Percentiles rank a stretch among this genome's conserved stretches.
Conservation (phyloP, 2,113 vertebrate species). For the Stigmatopora argus region DNA sequence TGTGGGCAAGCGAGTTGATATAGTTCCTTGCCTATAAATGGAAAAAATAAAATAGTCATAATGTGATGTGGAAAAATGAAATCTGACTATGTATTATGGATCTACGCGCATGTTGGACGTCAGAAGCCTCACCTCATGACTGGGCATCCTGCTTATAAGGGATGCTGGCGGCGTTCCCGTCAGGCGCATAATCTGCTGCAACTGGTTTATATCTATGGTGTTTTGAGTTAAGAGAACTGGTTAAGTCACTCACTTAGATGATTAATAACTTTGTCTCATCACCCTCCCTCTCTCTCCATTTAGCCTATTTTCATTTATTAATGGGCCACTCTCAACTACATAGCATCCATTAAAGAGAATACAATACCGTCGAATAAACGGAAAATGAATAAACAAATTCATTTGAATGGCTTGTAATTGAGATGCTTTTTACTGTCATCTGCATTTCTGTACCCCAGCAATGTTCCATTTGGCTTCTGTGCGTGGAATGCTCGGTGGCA, state of each 20-base stretch:
- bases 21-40: constrained; percentile 89
- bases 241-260: too few species aligned
- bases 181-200: constrained; percentile 99
- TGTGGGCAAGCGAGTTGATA: constrained; percentile 89
- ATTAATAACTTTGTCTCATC: too few species aligned
- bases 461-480: constrained; percentile 17
- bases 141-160: constrained; percentile 99
- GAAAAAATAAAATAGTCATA: constrained; percentile 1
- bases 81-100: neutral
- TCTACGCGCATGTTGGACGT: constrained; percentile 8
- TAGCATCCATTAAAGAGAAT: constrained; percentile 2
- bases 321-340: constrained; percentile 12
- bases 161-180: constrained; percentile 96
- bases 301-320: neutral
- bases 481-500: constrained; percentile 23
- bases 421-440: neutral
- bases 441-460: constrained; percentile 4
- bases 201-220: constrained; percentile 98
- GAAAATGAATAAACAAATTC: too few species aligned
- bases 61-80: neutral
- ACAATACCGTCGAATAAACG: too few species aligned
- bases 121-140: constrained; percentile 91
- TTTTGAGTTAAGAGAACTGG: constrained; percentile 85
- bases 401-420: neutral
- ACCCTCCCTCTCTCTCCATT: too few species aligned